Evolutionary conservation across 2,797 vertebrate genomes (phyloP).

Genomic region (Florisuga fusca): DNA sequence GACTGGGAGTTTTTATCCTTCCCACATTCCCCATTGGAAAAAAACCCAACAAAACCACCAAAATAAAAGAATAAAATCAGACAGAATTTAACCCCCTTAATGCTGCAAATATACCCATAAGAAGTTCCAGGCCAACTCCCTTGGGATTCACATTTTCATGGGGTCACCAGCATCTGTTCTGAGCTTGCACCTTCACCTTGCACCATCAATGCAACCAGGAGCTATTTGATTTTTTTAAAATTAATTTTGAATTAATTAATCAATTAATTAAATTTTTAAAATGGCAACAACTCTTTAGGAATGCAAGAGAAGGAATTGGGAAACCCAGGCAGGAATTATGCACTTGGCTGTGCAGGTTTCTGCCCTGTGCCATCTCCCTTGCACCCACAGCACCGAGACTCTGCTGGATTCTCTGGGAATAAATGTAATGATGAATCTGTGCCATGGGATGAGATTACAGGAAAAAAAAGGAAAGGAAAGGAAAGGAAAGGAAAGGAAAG

Average conservation of each 20-base stretch:
- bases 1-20: background rate
- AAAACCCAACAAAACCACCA: background rate
- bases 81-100: fast-evolving
- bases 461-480: too few species aligned
- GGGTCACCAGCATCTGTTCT: fast-evolving
- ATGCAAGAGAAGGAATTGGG: background rate
- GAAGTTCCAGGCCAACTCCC: background rate
- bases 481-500: too few species aligned
- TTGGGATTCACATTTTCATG: background rate
- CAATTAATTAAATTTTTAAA: fast-evolving
- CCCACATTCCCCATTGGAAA: fast-evolving
- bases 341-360: background rate
- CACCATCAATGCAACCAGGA: background rate
- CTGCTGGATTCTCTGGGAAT: background rate
- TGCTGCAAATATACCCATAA: fast-evolving
- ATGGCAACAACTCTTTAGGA: background rate
- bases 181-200: too few species aligned
- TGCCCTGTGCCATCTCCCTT: background rate
- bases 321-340: background rate
- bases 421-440: background rate
- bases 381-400: background rate
- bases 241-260: too few species aligned
- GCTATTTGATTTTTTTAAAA: too few species aligned
- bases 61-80: too few species aligned
- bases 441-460: fast-evolving